Evolutionary conservation across 64 coral and sea anemone species (phyloP).

Genomic region (Actinia equina): DNA sequence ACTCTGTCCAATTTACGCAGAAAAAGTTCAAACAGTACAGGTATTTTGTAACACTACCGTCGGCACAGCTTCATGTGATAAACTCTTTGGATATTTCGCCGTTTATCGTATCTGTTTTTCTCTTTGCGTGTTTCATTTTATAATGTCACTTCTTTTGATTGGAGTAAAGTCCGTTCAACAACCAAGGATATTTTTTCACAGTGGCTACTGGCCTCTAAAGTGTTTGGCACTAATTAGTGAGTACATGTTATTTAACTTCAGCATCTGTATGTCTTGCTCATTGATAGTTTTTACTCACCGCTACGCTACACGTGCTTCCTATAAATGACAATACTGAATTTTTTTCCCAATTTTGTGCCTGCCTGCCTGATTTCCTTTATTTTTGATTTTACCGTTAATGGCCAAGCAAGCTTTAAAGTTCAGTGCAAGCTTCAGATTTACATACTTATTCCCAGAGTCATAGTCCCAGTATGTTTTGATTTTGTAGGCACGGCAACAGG

Average conservation of each 20-base stretch:
- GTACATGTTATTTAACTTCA: neutral
- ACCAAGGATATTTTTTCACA: neutral
- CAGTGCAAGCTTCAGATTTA: no score
- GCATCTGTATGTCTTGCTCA: no score
- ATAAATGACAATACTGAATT: no score
- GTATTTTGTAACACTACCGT: neutral
- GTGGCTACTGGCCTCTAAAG: neutral
- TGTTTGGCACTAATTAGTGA: neutral
- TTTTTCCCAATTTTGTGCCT: no score
- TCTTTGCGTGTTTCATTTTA: neutral
- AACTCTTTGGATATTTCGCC: neutral
- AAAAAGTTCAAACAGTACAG: neutral
- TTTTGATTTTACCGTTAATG: no score
- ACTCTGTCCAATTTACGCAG: neutral
- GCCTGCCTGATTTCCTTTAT: no score
- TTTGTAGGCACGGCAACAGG: neutral
- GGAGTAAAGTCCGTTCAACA: neutral
- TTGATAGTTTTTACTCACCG: no score
- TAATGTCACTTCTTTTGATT: neutral
- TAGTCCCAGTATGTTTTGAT: neutral
- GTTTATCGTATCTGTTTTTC: neutral
- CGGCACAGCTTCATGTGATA: neutral
- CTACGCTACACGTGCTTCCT: no score
- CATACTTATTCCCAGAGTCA: no score
- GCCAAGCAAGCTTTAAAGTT: no score